Conservation (phyloP, 2,888 invertebrate species). For the Trissolcus brochymenae region DNA sequence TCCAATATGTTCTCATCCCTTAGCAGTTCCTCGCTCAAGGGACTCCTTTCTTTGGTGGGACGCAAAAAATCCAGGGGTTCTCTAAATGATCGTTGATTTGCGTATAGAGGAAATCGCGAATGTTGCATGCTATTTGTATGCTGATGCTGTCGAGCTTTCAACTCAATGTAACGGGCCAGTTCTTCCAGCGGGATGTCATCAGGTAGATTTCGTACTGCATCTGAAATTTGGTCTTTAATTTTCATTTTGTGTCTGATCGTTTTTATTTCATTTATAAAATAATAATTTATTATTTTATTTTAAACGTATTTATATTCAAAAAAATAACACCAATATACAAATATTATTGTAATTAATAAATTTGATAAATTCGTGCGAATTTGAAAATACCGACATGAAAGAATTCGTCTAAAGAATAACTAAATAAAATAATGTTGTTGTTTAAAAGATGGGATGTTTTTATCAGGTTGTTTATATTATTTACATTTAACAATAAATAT, state of each 20-base stretch:
- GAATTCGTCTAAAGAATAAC: too few species aligned
- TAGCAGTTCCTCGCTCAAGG: slow-evolving; percentile 55
- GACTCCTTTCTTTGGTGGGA: slow-evolving; percentile 56
- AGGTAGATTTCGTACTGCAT: slow-evolving; percentile 64
- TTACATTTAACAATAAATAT: too few species aligned
- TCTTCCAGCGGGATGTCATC: slow-evolving; percentile 63
- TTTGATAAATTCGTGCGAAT: too few species aligned
- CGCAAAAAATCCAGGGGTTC: slow-evolving; percentile 56
- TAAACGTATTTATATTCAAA: background rate
- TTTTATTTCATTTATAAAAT: too few species aligned
- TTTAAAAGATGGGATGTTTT: too few species aligned
- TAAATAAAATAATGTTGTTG: too few species aligned
- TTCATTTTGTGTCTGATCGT: too few species aligned
- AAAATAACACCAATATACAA: too few species aligned
- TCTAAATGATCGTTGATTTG: slow-evolving; percentile 36
- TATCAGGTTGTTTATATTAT: too few species aligned
- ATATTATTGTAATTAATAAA: too few species aligned
- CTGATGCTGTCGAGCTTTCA: slow-evolving; percentile 54
- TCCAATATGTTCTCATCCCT: slow-evolving; percentile 60
- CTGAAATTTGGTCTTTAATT: slow-evolving; percentile 51
- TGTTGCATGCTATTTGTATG: slow-evolving; percentile 35
- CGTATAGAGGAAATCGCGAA: slow-evolving; percentile 41
- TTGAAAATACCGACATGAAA: too few species aligned
- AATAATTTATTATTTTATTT: background rate
- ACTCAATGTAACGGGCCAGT: slow-evolving; percentile 64